phyloP scores from a whole-genome alignment of 2,797 vertebrate genomes.

The Lithobates pipiens region DNA sequence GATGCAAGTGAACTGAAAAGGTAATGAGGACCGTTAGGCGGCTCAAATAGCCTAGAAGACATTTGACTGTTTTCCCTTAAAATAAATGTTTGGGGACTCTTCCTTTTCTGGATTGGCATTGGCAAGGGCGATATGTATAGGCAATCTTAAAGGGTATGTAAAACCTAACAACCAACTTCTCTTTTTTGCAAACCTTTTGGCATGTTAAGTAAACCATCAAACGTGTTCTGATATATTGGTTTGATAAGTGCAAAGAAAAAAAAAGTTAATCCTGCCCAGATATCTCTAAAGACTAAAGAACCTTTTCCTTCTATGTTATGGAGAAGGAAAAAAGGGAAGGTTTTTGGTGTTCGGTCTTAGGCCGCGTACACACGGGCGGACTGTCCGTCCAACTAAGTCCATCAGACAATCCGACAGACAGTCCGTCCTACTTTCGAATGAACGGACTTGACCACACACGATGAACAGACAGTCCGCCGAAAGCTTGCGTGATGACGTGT shows the following conservation, averaged over 20 bases:
- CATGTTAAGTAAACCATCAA: background rate
- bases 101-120: background rate
- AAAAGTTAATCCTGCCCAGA: background rate
- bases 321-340: background rate
- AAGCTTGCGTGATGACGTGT: too few species aligned
- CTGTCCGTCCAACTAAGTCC: too few species aligned
- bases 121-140: background rate
- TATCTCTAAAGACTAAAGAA: too few species aligned
- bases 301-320: too few species aligned
- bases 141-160: background rate
- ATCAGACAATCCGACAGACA: too few species aligned
- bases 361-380: too few species aligned
- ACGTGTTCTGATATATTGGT: background rate
- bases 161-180: background rate
- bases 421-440: too few species aligned
- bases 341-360: background rate
- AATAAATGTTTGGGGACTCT: slow-evolving; percentile 74
- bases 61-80: slow-evolving; percentile 82
- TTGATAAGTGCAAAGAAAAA: background rate
- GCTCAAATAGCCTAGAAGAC: slow-evolving; percentile 77
- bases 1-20: slow-evolving; percentile 77
- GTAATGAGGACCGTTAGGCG: slow-evolving; percentile 78
- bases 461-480: too few species aligned
- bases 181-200: background rate
- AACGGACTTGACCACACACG: too few species aligned